Percentiles rank a stretch among this genome's conserved stretches.
These are phyloP conservation scores for Oxyura jamaicensis DNA, from an alignment of 2,113 vertebrate species.

Conservation along the genomic window DNA sequence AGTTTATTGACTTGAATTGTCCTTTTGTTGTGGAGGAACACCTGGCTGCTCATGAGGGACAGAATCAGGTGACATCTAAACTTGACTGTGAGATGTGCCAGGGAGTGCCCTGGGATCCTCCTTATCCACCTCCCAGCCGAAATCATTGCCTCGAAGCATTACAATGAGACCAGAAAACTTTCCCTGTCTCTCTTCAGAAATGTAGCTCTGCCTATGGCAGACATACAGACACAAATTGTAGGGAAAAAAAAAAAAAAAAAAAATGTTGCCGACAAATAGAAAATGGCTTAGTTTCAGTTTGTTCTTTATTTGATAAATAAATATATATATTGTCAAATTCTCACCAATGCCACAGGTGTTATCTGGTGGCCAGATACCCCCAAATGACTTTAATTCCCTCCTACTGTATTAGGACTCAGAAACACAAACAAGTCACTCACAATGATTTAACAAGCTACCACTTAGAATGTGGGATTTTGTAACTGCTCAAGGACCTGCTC, in stretches of 20 bases:
- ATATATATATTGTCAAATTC: background rate
- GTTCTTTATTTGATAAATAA: background rate
- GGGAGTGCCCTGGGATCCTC: rapidly evolving
- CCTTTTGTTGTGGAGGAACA: background rate
- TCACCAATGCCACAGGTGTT: background rate
- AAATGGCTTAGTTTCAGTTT: background rate
- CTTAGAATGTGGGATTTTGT: background rate
- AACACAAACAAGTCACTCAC: background rate
- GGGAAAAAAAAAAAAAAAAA: background rate
- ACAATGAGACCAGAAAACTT: background rate
- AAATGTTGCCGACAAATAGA: background rate
- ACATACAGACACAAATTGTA: background rate
- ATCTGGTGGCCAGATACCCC: background rate
- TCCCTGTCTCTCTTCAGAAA: background rate
- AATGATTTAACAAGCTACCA: background rate
- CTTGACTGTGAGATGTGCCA: background rate
- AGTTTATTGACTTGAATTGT: background rate
- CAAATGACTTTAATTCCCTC: background rate
- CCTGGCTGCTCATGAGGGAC: background rate
- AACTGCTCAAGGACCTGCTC: background rate
- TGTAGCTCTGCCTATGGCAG: background rate
- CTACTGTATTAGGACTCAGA: background rate
- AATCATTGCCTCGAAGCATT: background rate
- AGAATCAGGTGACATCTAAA: background rate
- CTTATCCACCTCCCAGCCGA: background rate